Base-by-base conservation (phyloP, 37 sponge, comb jelly and placozoan species). In the Ianthella basta region DNA sequence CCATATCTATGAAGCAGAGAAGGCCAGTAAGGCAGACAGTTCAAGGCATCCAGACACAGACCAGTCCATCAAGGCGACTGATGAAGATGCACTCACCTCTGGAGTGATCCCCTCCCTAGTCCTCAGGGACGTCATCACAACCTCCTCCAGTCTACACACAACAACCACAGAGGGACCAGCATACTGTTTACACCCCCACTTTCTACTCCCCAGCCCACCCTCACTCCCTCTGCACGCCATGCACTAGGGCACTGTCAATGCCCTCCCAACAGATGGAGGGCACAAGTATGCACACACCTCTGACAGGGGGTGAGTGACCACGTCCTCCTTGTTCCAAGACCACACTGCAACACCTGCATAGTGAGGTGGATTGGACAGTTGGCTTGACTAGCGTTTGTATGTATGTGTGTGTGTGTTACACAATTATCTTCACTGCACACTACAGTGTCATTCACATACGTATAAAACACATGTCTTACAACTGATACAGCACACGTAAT, bases 111-210 rank as follows among this genome's bases (percentile, higher is more conserved):
- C 89, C 18, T 80, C 34, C 8, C 35, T 55, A 59, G 89, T 89
- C 59, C 89, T 80, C 85, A 89, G 33, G 67, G 53, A 56, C 24
- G 85, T 84, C 33, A 79, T 77, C 0, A 89, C 39, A 37, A 89
- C 81, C 80, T 89, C 89, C 66, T 89, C 81, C 35, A 89, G 30
- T 29, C 89, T 89, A 60, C 20, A 23, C 27, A 61, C n/a, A 61
- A 61, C 10, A 23, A 61, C 63, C n/a, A 27, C 2, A 61, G 4
- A 61, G 15, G 59, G 16, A 56, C 59, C 18, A 15, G 59, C 18
- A 18, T 19, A 56, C 18, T 19, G 59, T 19, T 56, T 56, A 56
- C 59, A 56, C 59, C 63, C 3, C 63, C 4, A 61, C 63, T 13
- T 12, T 61, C 25, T 23, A 10, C 12, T 14, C 12, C 27, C n/a